phyloP scores from a whole-genome alignment of 2,797 vertebrate species.

The Silurus lanzhouensis region DNA sequence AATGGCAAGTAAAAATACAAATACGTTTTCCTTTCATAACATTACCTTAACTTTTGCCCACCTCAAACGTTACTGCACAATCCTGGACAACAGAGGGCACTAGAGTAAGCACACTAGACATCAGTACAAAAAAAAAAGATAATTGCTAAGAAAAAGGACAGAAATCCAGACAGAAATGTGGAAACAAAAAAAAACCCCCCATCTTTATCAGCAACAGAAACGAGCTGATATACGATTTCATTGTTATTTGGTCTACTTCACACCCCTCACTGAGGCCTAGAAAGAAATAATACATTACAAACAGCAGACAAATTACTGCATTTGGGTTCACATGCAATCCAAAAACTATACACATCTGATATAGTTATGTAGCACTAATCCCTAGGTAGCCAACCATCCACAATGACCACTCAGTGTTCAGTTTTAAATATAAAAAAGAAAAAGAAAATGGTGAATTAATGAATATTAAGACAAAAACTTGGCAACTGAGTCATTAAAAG shows the following conservation, averaged over 20 bases:
- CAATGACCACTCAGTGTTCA: constrained; percentile 74
- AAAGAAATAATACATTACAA: constrained; percentile 66
- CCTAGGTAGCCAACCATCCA: constrained; percentile 74
- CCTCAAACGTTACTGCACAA: constrained; percentile 62
- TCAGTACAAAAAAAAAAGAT: constrained; percentile 71
- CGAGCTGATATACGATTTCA: constrained; percentile 63
- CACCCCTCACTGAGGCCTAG: constrained; percentile 68
- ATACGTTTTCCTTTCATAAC: constrained; percentile 47
- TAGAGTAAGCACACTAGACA: constrained; percentile 75
- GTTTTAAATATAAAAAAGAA: constrained; percentile 52
- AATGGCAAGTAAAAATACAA: constrained; percentile 48
- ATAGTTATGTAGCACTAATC: constrained; percentile 71
- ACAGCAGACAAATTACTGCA: constrained; percentile 72
- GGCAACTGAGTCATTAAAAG: constrained; percentile 61
- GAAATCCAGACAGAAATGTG: constrained; percentile 74
- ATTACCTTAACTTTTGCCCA: constrained; percentile 51
- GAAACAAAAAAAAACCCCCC: constrained; percentile 64
- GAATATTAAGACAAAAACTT: constrained; percentile 67
- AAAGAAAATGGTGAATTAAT: constrained; percentile 54
- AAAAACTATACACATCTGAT: constrained; percentile 74
- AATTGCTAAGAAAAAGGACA: constrained; percentile 70
- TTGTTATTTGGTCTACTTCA: constrained; percentile 80
- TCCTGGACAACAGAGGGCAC: constrained; percentile 70
- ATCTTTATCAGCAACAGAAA: constrained; percentile 69
- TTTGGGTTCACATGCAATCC: constrained; percentile 76